Percentiles rank a stretch among this genome's conserved stretches.
These are phyloP conservation scores for Hyposmocoma kahamanoa DNA, from an alignment of 1,140 invertebrate species.

Conservation along the genomic window DNA sequence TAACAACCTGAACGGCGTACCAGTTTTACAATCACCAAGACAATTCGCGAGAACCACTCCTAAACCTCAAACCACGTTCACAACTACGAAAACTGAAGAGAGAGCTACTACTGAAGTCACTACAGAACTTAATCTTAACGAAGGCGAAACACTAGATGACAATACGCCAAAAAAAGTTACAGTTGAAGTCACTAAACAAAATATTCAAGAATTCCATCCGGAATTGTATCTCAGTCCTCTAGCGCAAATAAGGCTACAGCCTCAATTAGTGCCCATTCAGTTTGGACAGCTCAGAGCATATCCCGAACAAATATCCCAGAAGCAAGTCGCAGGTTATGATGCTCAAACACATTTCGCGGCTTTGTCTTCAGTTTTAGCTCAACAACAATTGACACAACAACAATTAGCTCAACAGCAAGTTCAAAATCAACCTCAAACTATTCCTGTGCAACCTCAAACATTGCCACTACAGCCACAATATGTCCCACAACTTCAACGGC, in stretches of 20 bases:
- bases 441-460: constrained; percentile 12
- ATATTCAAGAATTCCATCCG: constrained; percentile 53
- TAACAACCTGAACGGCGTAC: constrained; percentile 26
- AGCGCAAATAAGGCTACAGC: constrained; percentile 46
- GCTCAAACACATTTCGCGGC: constrained; percentile 53
- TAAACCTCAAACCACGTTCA: constrained; percentile 20
- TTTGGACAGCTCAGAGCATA: constrained; percentile 39
- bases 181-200: constrained; percentile 57
- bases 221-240: constrained; percentile 51
- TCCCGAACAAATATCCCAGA: constrained; percentile 32
- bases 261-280: constrained; percentile 39
- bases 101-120: constrained; percentile 30
- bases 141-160: constrained; percentile 44
- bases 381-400: constrained; percentile 35
- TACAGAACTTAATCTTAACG: constrained; percentile 43
- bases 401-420: constrained; percentile 20
- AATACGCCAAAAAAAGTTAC: constrained; percentile 32
- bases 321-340: constrained; percentile 35
- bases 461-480: constrained; percentile 8
- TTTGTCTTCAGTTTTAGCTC: constrained; percentile 51
- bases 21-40: constrained; percentile 35
- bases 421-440: constrained; percentile 8
- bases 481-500: background rate
- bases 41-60: constrained; percentile 37
- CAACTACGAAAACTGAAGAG: constrained; percentile 29